A percentile compares a stretch with the other conserved stretches of the same genome.
Conservation (phyloP, 2,113 vertebrate genomes). For the Micronycteris hirsuta region DNA sequence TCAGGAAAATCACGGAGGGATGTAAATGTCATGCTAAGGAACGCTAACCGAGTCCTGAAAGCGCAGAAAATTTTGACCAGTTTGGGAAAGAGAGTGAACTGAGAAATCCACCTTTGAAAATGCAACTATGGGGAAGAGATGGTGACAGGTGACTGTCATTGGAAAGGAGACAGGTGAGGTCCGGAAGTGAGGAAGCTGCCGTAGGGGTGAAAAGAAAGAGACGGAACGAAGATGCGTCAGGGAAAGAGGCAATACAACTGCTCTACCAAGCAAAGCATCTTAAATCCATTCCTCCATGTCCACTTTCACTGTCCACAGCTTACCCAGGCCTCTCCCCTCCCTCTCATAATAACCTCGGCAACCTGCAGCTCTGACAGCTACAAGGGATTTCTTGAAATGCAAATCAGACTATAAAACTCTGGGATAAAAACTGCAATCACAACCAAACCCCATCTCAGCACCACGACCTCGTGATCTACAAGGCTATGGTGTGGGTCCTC, state of each 20-base stretch:
- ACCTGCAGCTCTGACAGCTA: background rate
- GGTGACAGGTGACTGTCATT: background rate
- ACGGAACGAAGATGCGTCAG: background rate
- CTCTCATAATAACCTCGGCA: background rate
- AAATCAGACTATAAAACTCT: background rate
- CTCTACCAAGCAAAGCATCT: background rate
- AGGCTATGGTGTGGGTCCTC: fast-evolving
- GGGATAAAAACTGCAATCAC: background rate
- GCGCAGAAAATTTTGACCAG: background rate
- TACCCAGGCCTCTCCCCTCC: background rate
- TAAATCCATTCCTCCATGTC: background rate
- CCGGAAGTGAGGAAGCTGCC: background rate
- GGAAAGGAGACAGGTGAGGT: background rate
- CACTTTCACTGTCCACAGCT: background rate
- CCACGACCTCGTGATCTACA: fast-evolving
- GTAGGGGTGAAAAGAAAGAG: background rate
- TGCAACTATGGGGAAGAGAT: background rate
- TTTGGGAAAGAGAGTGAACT: background rate
- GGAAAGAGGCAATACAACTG: background rate
- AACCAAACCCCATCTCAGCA: background rate
- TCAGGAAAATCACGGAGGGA: background rate
- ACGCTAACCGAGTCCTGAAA: background rate
- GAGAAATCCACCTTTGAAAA: background rate
- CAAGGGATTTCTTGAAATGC: background rate
- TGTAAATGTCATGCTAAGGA: background rate